Evolutionary conservation across 1,140 invertebrate species (phyloP).

Genomic region (Phthorimaea operculella): DNA sequence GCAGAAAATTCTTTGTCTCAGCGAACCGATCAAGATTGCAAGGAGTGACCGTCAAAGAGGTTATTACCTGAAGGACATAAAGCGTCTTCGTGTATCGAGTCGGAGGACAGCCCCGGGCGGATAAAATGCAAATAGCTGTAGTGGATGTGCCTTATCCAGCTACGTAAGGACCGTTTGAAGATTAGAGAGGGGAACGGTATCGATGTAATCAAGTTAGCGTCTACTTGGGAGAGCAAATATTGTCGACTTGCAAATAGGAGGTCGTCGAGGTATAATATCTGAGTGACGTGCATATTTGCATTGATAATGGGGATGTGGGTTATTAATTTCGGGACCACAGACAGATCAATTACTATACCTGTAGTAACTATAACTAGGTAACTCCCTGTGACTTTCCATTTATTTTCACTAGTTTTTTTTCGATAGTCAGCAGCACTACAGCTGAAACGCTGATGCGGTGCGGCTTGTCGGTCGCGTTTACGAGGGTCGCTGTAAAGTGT

Average conservation of each 20-base stretch:
- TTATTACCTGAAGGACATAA: constrained; percentile 64
- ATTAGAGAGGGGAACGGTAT: neutral
- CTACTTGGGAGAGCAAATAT: neutral
- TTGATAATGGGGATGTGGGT: neutral
- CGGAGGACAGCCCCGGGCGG: constrained; percentile 35
- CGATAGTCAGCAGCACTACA: neutral
- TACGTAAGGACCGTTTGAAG: constrained; percentile 3
- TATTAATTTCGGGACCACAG: too few species aligned
- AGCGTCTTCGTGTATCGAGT: constrained; percentile 22
- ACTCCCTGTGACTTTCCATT: too few species aligned
- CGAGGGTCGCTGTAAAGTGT: constrained; percentile 55
- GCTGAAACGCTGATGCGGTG: constrained; percentile 49
- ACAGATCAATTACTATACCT: too few species aligned
- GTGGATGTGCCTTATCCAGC: constrained; percentile 21
- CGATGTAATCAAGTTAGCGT: constrained; percentile 4
- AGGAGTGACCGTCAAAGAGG: constrained; percentile 52
- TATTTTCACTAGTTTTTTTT: neutral
- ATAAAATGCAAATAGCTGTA: constrained; percentile 57
- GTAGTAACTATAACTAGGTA: too few species aligned
- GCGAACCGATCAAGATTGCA: constrained; percentile 9
- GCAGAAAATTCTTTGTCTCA: constrained; percentile 12
- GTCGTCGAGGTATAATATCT: neutral
- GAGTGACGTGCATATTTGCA: neutral
- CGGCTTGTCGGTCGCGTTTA: constrained; percentile 46
- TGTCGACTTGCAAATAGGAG: neutral